Base-by-base conservation (phyloP, 2,888 invertebrate genomes). In the Tachystola acroxantha region DNA sequence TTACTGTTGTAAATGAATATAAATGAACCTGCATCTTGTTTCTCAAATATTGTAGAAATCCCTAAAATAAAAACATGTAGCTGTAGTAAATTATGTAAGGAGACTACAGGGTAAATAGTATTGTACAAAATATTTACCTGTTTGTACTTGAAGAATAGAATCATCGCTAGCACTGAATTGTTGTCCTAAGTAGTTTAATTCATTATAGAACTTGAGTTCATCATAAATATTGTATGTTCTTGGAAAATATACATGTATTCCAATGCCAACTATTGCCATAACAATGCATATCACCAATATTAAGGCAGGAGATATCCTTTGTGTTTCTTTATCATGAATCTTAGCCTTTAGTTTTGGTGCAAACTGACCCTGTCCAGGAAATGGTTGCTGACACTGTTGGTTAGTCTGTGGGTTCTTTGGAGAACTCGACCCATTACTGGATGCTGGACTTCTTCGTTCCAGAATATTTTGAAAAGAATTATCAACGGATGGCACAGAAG, bases 1-100 rank as follows among this genome's bases (percentile, higher is more conserved):
- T 64, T 51, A 42, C 74, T 73, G 40, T 85, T 69, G 46, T 86
- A 85, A 2, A 72, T 54, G 56, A 86, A 81, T 42, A 86, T 72
- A 32, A 86, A 80, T 7, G 84, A 81, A 4, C 76, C 81, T 0
- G 79, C 59, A 37, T 80, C 81, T 57, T 79, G 60, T 36, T 49
- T 74, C 32, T 73, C 58, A 43, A 64, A 72, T 57, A 84, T 78
- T 45, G 79, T 71, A 29, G 71, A 64, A 43, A 86, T 65, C 13
- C 80, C 86, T 86, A 60, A 14, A 75, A 69, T 37, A 32, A 24
- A 28, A 29, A 31, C n/a, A 2, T 16, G 16, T 16, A 16, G 6
- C 24, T n/a, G n/a, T 37, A 16, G 25, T 13, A 27, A 32, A 34
- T 24, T 20, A 36, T 4, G 28, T 9, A 10, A 24, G 10, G 9